A percentile compares a stretch with the other conserved stretches of the same genome.
Evolutionary conservation across 2,888 invertebrate species (phyloP).

Genomic region (Chelonus formosanus): DNA sequence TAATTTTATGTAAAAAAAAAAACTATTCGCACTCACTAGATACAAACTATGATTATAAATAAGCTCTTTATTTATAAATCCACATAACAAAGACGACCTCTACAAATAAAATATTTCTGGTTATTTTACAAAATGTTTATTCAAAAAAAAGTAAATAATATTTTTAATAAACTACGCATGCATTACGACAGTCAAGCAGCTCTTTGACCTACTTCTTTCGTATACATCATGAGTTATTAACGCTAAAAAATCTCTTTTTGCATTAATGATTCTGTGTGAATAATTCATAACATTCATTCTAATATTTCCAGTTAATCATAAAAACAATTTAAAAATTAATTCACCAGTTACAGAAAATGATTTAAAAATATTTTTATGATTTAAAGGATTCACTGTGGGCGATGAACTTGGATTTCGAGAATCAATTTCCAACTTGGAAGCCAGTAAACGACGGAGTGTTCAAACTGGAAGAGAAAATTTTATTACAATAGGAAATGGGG

Average conservation of each 20-base stretch:
- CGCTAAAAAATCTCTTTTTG: too few species aligned
- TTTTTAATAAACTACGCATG: neutral
- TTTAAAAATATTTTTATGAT: slow-evolving; percentile 9
- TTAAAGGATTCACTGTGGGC: slow-evolving; percentile 82
- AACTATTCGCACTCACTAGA: too few species aligned
- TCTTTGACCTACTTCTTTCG: slow-evolving; percentile 26
- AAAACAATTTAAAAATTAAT: too few species aligned
- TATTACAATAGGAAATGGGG: slow-evolving; percentile 47
- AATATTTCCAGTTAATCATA: too few species aligned
- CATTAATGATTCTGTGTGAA: too few species aligned
- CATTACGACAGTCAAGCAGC: slow-evolving; percentile 21
- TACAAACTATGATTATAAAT: too few species aligned
- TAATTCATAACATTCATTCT: too few species aligned
- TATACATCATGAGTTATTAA: neutral
- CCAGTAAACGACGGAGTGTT: slow-evolving; percentile 75
- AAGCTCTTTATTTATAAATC: too few species aligned
- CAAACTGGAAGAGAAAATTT: slow-evolving; percentile 50
- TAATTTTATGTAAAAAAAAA: too few species aligned
- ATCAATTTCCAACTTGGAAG: slow-evolving; percentile 81
- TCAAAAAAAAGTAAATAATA: neutral
- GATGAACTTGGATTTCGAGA: slow-evolving; percentile 87
- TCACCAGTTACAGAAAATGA: neutral
- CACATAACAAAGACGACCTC: too few species aligned
- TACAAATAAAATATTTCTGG: too few species aligned
- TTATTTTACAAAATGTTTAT: too few species aligned